A percentile compares a stretch with the other conserved stretches of the same genome.
Evolutionary conservation across 2,113 vertebrate species (phyloP).

Genomic region (Circaetus cinerascens): DNA sequence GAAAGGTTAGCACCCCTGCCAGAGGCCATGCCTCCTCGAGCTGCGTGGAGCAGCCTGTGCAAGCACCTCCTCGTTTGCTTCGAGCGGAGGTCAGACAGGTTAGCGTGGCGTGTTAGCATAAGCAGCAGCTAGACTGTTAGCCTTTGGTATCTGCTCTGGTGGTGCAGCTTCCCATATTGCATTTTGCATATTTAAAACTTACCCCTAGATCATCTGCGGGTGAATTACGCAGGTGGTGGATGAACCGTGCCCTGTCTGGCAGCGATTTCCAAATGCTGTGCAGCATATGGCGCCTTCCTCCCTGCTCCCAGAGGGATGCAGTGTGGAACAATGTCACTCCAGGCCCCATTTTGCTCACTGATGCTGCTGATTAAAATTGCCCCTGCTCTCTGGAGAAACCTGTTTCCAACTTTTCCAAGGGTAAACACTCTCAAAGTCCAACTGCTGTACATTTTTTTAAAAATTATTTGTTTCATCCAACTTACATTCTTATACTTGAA

Average conservation of each 20-base stretch:
- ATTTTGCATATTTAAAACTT: background rate
- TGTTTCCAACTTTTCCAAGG: background rate
- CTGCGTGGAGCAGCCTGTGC: background rate
- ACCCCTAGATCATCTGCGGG: background rate
- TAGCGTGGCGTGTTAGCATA: background rate
- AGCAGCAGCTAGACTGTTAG: background rate
- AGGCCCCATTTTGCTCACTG: background rate
- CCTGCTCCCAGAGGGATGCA: background rate
- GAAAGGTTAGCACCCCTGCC: background rate
- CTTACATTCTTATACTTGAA: background rate
- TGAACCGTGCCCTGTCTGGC: background rate
- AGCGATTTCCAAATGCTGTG: background rate
- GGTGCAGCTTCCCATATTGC: background rate
- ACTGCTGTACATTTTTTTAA: accelerated
- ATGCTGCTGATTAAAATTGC: background rate
- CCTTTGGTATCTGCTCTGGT: background rate
- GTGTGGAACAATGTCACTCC: background rate
- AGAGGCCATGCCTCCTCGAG: background rate
- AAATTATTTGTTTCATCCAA: background rate
- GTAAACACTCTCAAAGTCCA: background rate
- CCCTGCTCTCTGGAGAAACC: background rate
- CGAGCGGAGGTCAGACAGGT: background rate
- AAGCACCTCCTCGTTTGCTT: background rate
- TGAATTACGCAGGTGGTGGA: background rate
- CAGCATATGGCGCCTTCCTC: background rate